phyloP scores from a whole-genome alignment of 2,888 invertebrate genomes.

The Caenorhabditis sulstoni region DNA sequence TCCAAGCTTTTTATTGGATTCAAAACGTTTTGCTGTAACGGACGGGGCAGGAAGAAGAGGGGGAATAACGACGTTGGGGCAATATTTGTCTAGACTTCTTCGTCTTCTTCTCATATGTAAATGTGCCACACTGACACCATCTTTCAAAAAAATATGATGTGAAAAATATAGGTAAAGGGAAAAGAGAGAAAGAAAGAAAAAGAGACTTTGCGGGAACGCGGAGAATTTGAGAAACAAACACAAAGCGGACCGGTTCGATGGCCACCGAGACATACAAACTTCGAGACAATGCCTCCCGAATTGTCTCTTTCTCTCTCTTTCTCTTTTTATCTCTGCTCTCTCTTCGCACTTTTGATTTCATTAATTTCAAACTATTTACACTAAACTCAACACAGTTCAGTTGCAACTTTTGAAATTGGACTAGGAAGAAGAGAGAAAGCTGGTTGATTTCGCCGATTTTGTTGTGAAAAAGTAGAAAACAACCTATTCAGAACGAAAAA shows the following conservation, averaged over 20 bases:
- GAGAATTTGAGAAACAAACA: slow-evolving; percentile 44
- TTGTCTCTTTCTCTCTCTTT: slow-evolving; percentile 27
- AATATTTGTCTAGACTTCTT: slow-evolving; percentile 8
- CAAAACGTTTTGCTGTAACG: not conserved
- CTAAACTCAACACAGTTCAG: slow-evolving; percentile 21
- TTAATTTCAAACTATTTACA: no score
- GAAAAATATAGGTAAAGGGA: slow-evolving; percentile 18
- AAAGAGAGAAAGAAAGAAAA: slow-evolving; percentile 6
- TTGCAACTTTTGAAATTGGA: slow-evolving; percentile 4
- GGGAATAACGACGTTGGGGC: slow-evolving; percentile 3
- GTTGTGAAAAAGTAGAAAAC: no score
- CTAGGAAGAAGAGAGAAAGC: not conserved
- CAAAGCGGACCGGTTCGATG: slow-evolving; percentile 52
- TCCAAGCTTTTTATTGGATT: slow-evolving; percentile 32
- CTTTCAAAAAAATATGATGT: slow-evolving; percentile 21
- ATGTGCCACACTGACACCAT: slow-evolving; percentile 18
- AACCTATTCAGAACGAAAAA: not conserved
- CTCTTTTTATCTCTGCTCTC: slow-evolving; percentile 7
- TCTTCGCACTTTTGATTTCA: slow-evolving; percentile 46
- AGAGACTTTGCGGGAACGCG: not conserved
- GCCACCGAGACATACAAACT: slow-evolving; percentile 13
- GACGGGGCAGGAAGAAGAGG: not conserved
- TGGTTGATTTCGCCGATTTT: no score
- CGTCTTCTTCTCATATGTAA: slow-evolving; percentile 15
- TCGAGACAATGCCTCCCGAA: slow-evolving; percentile 47